Evolutionary conservation across 2,797 vertebrate genomes (phyloP).

Genomic region (Heliangelus exortis): DNA sequence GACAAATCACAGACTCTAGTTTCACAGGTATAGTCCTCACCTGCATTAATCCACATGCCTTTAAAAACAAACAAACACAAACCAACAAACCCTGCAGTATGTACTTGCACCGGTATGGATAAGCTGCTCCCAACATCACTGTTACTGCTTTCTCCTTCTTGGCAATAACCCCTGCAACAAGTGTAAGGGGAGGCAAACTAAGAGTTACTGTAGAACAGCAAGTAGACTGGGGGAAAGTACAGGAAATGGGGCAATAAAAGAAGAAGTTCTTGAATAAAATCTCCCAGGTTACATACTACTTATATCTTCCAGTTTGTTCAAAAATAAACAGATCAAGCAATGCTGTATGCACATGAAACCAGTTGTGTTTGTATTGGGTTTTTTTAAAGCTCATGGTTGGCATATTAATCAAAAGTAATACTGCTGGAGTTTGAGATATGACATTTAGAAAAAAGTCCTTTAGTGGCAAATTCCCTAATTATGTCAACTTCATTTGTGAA

Average conservation of each 20-base stretch:
- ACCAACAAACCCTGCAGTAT: not conserved
- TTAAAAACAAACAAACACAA: rapidly evolving
- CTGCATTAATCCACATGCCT: not conserved
- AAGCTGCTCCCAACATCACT: not conserved
- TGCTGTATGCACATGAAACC: not conserved
- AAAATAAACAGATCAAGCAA: not conserved
- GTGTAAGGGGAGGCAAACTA: not conserved
- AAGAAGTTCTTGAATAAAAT: not conserved
- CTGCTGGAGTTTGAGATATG: not conserved
- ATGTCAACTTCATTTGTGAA: not conserved
- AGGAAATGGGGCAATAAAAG: not conserved
- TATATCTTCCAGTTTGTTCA: not conserved
- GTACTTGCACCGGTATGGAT: not conserved
- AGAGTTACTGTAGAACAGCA: not conserved
- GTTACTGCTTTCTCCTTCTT: not conserved
- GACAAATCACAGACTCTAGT: not conserved
- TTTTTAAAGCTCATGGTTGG: not conserved
- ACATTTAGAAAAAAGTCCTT: not conserved
- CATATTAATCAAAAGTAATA: not conserved
- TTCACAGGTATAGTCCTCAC: not conserved
- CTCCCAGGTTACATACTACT: not conserved
- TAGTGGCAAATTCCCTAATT: not conserved
- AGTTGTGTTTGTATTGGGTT: not conserved
- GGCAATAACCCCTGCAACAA: not conserved
- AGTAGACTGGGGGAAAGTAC: not conserved